Evolutionary conservation across 2,113 vertebrate genomes (phyloP).

Genomic region (Phylloscopus whistleri): DNA sequence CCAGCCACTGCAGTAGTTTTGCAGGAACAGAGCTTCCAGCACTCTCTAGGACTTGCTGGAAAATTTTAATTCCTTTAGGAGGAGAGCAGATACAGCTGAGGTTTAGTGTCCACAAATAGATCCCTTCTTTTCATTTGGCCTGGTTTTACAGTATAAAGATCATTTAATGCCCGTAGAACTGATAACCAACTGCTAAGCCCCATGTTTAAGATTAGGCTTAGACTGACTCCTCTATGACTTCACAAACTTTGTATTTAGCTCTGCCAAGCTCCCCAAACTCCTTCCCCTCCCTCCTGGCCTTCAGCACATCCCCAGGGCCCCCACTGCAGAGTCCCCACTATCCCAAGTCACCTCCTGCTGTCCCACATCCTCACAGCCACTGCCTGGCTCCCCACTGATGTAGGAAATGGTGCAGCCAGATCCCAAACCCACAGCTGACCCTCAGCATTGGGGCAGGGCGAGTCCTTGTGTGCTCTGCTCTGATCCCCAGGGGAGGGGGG

Average conservation of each 20-base stretch:
- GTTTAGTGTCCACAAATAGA: neutral
- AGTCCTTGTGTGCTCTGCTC: neutral
- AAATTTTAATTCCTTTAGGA: neutral
- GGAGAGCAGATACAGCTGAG: neutral
- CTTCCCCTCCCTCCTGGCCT: neutral
- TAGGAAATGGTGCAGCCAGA: neutral
- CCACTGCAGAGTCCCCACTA: neutral
- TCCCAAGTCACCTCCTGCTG: neutral
- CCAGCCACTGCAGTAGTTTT: neutral
- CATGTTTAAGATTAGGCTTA: neutral
- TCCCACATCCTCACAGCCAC: neutral
- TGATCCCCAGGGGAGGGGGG: neutral
- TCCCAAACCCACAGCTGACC: accelerated
- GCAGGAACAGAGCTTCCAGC: neutral
- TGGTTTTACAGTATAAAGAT: neutral
- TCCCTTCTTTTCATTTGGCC: neutral
- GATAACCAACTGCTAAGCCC: neutral
- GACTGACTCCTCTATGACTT: neutral
- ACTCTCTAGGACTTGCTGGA: neutral
- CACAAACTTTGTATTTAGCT: neutral
- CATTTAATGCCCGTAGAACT: neutral
- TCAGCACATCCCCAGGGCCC: neutral
- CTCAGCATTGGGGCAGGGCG: accelerated
- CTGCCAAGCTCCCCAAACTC: neutral
- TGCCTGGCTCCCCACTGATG: neutral